Conservation (phyloP, 2,797 vertebrate species). For the Megaceryle alcyon region DNA sequence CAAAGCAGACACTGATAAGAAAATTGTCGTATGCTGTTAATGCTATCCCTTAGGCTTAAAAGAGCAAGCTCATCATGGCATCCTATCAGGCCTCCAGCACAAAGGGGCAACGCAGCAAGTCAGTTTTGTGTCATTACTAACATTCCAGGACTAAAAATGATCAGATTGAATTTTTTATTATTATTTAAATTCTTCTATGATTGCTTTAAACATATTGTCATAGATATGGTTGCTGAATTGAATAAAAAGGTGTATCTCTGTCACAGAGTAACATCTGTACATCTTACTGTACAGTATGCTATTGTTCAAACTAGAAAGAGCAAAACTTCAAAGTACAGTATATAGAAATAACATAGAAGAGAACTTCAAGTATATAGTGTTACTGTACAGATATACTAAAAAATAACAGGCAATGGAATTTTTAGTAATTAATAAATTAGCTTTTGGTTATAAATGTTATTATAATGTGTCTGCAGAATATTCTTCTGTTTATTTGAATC, state of each 20-base stretch:
- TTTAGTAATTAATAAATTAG: not conserved
- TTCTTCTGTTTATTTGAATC: not conserved
- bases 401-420: not conserved
- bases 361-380: not conserved
- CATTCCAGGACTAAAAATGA: constrained; percentile 2
- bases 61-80: constrained; percentile 46
- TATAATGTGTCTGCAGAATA: not conserved
- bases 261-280: not conserved
- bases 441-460: not conserved
- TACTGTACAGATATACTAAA: not conserved
- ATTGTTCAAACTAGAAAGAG: not conserved
- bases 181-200: constrained; percentile 30
- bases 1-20: constrained; percentile 38
- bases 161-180: not conserved
- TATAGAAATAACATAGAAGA: not conserved
- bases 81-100: constrained; percentile 32
- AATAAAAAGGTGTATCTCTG: not conserved
- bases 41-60: constrained; percentile 64
- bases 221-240: not conserved
- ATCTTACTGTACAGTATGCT: not conserved
- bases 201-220: constrained; percentile 17
- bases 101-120: constrained; percentile 27
- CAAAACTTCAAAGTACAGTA: not conserved
- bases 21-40: constrained; percentile 58
- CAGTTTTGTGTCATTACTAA: constrained; percentile 54